Evolutionary conservation across 1,140 invertebrate species (phyloP).

Genomic region (Brachionus rotundiformis): DNA sequence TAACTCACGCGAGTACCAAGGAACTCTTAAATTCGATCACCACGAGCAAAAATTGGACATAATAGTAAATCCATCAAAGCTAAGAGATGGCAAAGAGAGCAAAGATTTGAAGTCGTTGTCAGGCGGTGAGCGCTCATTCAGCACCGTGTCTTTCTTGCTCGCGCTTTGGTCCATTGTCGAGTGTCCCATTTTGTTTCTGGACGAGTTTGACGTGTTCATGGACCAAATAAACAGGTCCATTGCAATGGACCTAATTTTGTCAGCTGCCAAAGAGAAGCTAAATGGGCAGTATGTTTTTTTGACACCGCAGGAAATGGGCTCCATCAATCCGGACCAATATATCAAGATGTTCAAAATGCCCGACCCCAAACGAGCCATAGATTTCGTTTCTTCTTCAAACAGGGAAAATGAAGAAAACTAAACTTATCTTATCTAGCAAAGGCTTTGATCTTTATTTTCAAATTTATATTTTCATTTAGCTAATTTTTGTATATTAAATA

Average conservation of each 20-base stretch:
- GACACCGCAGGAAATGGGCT: conserved; percentile 49
- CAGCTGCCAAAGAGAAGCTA: conserved; percentile 43
- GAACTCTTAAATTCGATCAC: conserved; percentile 63
- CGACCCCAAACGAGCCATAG: conserved; percentile 47
- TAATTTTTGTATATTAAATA: background rate
- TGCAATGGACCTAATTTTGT: conserved; percentile 41
- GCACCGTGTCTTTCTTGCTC: conserved; percentile 88
- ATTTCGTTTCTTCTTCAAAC: background rate
- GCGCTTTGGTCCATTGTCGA: conserved; percentile 86
- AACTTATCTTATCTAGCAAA: no score
- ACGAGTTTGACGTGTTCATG: conserved; percentile 99
- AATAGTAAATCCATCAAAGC: conserved; percentile 37
- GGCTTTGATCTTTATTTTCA: background rate
- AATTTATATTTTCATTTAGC: background rate
- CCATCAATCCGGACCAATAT: conserved; percentile 31
- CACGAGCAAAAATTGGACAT: conserved; percentile 56
- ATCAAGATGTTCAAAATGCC: conserved; percentile 52
- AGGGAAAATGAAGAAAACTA: conserved; percentile 2
- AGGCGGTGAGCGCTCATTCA: conserved; percentile 90
- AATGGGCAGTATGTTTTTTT: conserved; percentile 52
- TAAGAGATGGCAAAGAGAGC: conserved; percentile 45
- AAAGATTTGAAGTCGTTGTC: conserved; percentile 73
- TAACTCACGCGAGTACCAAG: conserved; percentile 58
- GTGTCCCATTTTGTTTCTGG: conserved; percentile 89
- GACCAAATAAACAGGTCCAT: conserved; percentile 49